These are phyloP conservation scores for Heterotis niloticus DNA, from an alignment of 2,113 vertebrate species.

Conservation along the genomic window DNA sequence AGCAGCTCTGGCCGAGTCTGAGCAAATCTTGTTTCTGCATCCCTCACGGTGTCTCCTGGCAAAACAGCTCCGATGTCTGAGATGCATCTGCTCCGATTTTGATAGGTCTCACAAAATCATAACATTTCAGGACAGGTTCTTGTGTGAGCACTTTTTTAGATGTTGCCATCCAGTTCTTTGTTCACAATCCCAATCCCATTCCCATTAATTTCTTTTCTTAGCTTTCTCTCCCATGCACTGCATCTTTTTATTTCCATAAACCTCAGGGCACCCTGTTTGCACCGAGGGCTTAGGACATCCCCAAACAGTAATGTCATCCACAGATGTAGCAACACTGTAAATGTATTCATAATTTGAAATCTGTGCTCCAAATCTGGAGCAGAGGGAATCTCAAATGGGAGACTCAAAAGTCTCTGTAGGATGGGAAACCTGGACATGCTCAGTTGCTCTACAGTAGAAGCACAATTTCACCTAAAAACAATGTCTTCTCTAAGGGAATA, in stretches of 20 bases:
- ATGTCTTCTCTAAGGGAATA: no score
- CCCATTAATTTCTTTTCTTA: not conserved
- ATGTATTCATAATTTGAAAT: slow-evolving; percentile 32
- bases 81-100: not conserved
- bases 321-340: not conserved
- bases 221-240: no score
- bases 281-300: slow-evolving; percentile 1
- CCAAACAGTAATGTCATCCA: slow-evolving; percentile 2
- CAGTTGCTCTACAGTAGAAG: no score
- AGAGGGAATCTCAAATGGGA: no score
- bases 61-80: not conserved
- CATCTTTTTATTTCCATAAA: no score
- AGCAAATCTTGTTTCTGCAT: not conserved
- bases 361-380: slow-evolving; percentile 33
- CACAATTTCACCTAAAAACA: no score
- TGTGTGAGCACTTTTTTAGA: not conserved
- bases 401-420: no score
- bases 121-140: not conserved
- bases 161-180: not conserved
- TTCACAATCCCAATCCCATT: not conserved
- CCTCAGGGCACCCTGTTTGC: no score
- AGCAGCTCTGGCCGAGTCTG: not conserved
- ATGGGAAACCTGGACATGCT: no score
- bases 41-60: not conserved
- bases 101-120: not conserved